phyloP scores from a whole-genome alignment of 2,113 vertebrate genomes.

The Machaerirhynchus nigripectus region DNA sequence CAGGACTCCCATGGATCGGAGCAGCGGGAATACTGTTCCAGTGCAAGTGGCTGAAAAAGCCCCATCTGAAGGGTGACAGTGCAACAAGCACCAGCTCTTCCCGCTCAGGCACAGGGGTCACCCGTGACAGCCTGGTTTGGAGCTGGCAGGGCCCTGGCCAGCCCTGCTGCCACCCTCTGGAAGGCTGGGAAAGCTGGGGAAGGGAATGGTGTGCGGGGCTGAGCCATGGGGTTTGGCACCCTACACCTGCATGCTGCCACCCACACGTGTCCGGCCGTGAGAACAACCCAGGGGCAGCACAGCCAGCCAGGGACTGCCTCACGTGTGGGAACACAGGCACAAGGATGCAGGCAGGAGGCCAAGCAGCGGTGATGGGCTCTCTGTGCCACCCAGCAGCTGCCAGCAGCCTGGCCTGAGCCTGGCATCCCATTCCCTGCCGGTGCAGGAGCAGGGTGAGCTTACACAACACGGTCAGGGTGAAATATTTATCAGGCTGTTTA shows the following conservation, averaged over 20 bases:
- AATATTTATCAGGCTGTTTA: conserved; percentile 9
- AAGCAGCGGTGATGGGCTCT: fast-evolving
- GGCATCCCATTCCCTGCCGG: fast-evolving
- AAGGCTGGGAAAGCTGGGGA: neutral
- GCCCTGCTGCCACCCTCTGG: fast-evolving
- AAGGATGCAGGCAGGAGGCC: neutral
- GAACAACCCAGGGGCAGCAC: neutral
- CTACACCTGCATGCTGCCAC: fast-evolving
- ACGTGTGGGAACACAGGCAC: fast-evolving
- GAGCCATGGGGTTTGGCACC: neutral
- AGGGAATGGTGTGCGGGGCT: fast-evolving
- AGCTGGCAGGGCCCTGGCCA: neutral
- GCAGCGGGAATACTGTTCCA: neutral
- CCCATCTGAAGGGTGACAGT: too few relatives aligned
- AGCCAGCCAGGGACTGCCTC: neutral
- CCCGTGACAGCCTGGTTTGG: neutral
- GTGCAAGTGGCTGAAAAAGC: neutral
- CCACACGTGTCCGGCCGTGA: fast-evolving
- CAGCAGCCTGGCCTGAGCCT: neutral
- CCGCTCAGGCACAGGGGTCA: neutral
- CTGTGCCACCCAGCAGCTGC: neutral
- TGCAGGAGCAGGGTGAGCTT: neutral
- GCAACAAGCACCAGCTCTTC: neutral
- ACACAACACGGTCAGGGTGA: neutral
- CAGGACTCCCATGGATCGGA: fast-evolving